A percentile compares a stretch with the other conserved stretches of the same genome.
These are phyloP conservation scores for Girardinus metallicus DNA, from an alignment of 2,797 vertebrate genomes.

Conservation along the genomic window DNA sequence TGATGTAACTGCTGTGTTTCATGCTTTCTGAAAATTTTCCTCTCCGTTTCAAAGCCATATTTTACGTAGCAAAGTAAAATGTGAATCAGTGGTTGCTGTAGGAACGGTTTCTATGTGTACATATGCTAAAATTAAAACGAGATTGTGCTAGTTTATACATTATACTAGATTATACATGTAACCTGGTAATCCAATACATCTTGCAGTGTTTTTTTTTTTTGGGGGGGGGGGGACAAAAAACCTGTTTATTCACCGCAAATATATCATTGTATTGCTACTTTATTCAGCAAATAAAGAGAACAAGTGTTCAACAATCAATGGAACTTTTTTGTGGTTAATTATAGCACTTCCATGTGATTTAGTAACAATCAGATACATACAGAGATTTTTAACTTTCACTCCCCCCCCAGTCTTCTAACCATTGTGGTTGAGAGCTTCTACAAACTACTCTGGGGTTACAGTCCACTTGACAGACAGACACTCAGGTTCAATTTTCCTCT, in stretches of 20 bases:
- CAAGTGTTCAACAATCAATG: not conserved
- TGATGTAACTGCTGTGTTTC: not conserved
- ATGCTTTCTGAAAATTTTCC: not conserved
- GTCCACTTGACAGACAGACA: slow-evolving; percentile 53
- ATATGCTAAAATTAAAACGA: not conserved
- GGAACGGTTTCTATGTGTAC: not conserved
- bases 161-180: not conserved
- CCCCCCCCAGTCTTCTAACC: slow-evolving; percentile 24
- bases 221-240: not conserved
- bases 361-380: slow-evolving; percentile 9
- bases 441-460: slow-evolving; percentile 46
- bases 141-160: not conserved
- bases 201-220: not conserved
- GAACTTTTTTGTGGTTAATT: not conserved
- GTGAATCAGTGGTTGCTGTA: not conserved
- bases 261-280: slow-evolving; percentile 34
- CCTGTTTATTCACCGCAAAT: slow-evolving; percentile 25
- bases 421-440: slow-evolving; percentile 44
- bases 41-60: not conserved
- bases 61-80: slow-evolving; percentile 2
- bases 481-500: slow-evolving; percentile 6
- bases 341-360: not conserved
- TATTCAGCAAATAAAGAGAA: slow-evolving; percentile 43
- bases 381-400: slow-evolving; percentile 8
- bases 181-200: slow-evolving; percentile 1